Conservation (phyloP, 2,113 vertebrate genomes). For the Salvelinus alpinus region DNA sequence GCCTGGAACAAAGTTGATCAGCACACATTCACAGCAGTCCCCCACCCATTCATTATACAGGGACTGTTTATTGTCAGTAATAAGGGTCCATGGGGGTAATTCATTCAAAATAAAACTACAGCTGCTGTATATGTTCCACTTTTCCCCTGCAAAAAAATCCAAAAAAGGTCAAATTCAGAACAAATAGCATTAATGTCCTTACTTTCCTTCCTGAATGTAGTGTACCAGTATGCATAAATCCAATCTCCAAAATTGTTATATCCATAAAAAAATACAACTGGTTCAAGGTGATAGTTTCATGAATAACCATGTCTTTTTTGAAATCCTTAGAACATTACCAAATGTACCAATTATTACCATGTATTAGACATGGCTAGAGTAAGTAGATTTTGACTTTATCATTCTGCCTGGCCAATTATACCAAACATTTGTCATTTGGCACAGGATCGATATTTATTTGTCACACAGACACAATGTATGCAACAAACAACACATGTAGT, state of each 20-base stretch:
- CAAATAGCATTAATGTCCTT: neutral
- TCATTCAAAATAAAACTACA: neutral
- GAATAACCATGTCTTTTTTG: too few species aligned
- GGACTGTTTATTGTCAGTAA: too few species aligned
- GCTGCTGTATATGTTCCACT: neutral
- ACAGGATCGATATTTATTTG: constrained; percentile 31
- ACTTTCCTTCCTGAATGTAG: neutral
- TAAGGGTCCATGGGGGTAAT: too few species aligned
- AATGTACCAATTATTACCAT: neutral
- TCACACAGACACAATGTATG: constrained; percentile 2
- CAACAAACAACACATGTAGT: neutral
- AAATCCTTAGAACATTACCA: neutral
- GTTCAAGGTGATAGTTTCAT: neutral
- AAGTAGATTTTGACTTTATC: neutral
- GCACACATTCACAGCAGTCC: too few species aligned
- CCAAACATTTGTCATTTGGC: constrained; percentile 47
- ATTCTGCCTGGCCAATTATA: neutral
- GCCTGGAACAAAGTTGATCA: neutral
- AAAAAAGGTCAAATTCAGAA: neutral
- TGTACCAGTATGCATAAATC: neutral
- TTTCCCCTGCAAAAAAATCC: neutral
- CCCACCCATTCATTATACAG: too few species aligned
- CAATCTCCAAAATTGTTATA: neutral
- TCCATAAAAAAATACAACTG: neutral
- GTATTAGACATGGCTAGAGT: neutral